A percentile compares a stretch with the other conserved stretches of the same genome.
phyloP scores from a whole-genome alignment of 1,140 invertebrate species.

The Panulirus ornatus region DNA sequence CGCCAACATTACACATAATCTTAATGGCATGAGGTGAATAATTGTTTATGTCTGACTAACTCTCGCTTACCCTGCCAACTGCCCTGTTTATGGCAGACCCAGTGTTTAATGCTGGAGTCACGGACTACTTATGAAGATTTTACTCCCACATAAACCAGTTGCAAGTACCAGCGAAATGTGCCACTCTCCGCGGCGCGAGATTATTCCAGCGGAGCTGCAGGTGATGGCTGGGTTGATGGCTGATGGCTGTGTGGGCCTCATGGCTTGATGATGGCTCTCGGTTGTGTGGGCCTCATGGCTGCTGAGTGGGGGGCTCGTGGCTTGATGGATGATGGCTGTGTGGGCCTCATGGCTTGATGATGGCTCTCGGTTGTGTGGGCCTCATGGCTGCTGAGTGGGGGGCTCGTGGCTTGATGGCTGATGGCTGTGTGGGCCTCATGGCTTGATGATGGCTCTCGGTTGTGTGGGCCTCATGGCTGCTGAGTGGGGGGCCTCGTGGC shows the following conservation, averaged over 20 bases:
- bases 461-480: background rate
- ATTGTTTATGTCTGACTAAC: slow-evolving; percentile 46
- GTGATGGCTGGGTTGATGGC: slow-evolving; percentile 31
- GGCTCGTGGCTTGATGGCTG: background rate
- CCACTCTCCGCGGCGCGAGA: slow-evolving; percentile 36
- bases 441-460: background rate
- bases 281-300: background rate
- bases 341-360: too few species aligned
- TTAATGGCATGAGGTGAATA: slow-evolving; percentile 46
- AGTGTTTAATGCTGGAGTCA: slow-evolving; percentile 47
- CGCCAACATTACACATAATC: slow-evolving; percentile 38
- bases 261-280: slow-evolving; percentile 30
- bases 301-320: too few species aligned
- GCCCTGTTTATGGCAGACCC: slow-evolving; percentile 36
- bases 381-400: too few species aligned
- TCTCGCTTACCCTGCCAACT: slow-evolving; percentile 33
- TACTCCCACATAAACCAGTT: slow-evolving; percentile 45
- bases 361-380: too few species aligned
- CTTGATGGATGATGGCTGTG: background rate
- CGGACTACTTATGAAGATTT: slow-evolving; percentile 51
- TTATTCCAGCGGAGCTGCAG: slow-evolving; percentile 31
- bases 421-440: background rate
- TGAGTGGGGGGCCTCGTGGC: background rate
- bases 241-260: slow-evolving; percentile 40
- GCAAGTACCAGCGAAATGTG: slow-evolving; percentile 41